Evolutionary conservation across 2,888 invertebrate species (phyloP), one percentile per base, ranked within the genome.

Genomic region (Argyra leucocephala): DNA sequence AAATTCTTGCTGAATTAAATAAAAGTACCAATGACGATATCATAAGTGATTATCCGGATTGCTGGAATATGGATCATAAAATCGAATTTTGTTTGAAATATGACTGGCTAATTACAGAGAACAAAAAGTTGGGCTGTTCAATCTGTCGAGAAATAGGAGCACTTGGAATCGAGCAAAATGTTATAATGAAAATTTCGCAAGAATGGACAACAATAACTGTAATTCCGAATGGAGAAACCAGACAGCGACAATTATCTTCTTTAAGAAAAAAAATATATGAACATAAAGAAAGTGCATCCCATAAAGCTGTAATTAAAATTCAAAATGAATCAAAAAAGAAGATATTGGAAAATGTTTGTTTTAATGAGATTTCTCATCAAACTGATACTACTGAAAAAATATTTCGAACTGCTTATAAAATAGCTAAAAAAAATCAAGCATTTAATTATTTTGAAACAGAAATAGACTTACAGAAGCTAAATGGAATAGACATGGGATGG

Each of bases 111-210:
- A 59, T 59, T 23, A 59, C 59, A 59, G 23, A 59, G 23, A 59
- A 59, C 59, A 59, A 59, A 59, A 59, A 59, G 59, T 59, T 59
- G 59, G 59, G 59, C 59, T 59, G 59, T 59, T 59, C 59, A 59
- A 59, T 59, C 59, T 59, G 59, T 59, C 59, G 59, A 59, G 59
- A 59, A 59, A 22, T 59, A 59, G 59, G 59, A 59, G 59, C 59
- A 59, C 59, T 59, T 59, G 59, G 59, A 24, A 24, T 59, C 59
- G 59, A 24, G 24, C 59, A 59, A 59, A 24, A 23, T 61, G 26
- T 26, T 24, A 24, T 23, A 59, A 23, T 59, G 61, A 61, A 61
- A 26, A 24, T 61, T 24, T 26, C 26, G 26, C 24, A 61, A 26
- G 22, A 59, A 59, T 59, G 59, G 59, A 59, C 59, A 59, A 59